A percentile compares a stretch with the other conserved stretches of the same genome.
Conservation (phyloP, 2,797 vertebrate species). For the Delichon dasypus region DNA sequence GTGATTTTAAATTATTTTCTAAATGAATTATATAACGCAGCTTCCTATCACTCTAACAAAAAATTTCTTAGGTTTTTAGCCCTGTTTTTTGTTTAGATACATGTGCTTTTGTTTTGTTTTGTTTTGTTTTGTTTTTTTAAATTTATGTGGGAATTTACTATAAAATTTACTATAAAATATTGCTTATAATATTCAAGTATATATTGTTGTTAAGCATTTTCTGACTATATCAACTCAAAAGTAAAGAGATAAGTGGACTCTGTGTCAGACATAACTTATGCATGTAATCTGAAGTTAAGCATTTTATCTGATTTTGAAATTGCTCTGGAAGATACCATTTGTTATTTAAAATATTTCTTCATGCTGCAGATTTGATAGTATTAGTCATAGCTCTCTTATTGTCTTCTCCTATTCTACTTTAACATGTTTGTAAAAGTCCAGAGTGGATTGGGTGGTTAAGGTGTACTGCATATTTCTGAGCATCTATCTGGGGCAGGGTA, state of each 20-base stretch:
- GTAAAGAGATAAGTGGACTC: not conserved
- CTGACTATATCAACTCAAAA: not conserved
- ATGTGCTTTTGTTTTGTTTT: not conserved
- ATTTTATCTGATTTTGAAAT: not conserved
- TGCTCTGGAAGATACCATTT: not conserved
- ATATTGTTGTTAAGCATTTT: not conserved
- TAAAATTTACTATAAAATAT: not conserved
- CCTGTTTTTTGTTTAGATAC: not conserved
- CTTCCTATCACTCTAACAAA: not conserved
- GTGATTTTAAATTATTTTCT: not conserved
- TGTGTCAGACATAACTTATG: not conserved
- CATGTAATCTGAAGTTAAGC: not conserved
- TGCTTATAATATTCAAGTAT: not conserved
- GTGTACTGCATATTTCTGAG: not conserved
- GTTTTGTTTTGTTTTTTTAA: not conserved
- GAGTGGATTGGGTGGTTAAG: not conserved
- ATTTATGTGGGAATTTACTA: not conserved
- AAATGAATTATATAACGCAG: not conserved
- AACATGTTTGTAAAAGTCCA: fast-evolving
- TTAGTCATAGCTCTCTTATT: not conserved
- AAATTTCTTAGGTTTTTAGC: not conserved
- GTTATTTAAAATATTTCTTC: not conserved
- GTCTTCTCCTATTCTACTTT: not conserved
- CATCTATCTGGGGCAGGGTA: too few species aligned
- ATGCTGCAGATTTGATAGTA: not conserved